Conservation (phyloP, 1,140 invertebrate species). For the Ganaspis sp. region DNA sequence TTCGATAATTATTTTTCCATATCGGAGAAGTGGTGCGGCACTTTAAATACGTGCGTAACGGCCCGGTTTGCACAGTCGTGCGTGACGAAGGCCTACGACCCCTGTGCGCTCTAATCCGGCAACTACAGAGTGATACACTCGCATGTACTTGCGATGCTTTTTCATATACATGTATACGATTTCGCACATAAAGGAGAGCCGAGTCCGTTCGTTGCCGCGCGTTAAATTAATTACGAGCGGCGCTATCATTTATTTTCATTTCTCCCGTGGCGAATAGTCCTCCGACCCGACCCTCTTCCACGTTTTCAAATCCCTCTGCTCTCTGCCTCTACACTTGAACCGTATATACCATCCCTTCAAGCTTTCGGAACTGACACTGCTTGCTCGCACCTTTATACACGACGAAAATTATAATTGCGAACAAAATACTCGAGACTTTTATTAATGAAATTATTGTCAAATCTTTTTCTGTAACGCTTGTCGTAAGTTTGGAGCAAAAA, state of each 20-base stretch:
- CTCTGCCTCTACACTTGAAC: slow-evolving; percentile 39
- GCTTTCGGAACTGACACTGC: slow-evolving; percentile 12
- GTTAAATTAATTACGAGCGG: slow-evolving; percentile 72
- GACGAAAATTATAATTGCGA: slow-evolving; percentile 33
- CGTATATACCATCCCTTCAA: neutral
- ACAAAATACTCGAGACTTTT: slow-evolving; percentile 50
- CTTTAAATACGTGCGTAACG: slow-evolving; percentile 30
- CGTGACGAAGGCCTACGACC: neutral
- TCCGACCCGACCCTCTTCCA: slow-evolving; percentile 30
- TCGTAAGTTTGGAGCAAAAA: too few relatives aligned
- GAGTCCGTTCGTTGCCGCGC: slow-evolving; percentile 61
- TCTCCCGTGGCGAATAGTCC: slow-evolving; percentile 63
- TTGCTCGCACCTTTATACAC: slow-evolving; percentile 13
- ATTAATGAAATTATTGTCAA: neutral
- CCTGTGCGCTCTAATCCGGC: neutral
- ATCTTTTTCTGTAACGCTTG: neutral
- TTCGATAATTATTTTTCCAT: slow-evolving; percentile 1
- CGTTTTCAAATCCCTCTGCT: slow-evolving; percentile 26
- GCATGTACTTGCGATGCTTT: neutral
- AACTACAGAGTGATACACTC: neutral
- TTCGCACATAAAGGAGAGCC: slow-evolving; percentile 40
- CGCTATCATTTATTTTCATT: slow-evolving; percentile 75
- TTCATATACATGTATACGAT: neutral
- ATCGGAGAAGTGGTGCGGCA: slow-evolving; percentile 15
- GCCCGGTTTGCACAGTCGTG: neutral